Conservation (phyloP, 1,140 invertebrate species). For the Pentalonia nigronervosa region DNA sequence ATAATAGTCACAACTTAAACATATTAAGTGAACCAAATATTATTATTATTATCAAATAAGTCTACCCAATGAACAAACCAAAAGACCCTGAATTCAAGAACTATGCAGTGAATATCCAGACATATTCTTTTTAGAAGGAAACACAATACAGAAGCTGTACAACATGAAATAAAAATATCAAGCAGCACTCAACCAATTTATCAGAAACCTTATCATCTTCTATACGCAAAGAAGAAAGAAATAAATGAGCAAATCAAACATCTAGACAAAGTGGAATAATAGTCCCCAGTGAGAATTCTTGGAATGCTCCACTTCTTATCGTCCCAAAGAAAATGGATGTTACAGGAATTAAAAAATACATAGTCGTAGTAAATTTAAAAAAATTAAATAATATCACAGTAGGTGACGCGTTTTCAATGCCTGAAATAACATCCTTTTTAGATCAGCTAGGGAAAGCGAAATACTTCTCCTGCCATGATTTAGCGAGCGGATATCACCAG, state of each 20-base stretch:
- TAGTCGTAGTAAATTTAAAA: conserved; percentile 61
- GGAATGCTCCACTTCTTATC: conserved; percentile 59
- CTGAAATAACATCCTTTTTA: conserved; percentile 65
- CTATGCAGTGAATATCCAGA: background rate
- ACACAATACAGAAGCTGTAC: background rate
- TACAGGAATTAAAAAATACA: conserved; percentile 59
- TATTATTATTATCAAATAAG: no score
- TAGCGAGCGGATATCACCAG: conserved; percentile 64
- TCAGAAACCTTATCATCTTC: conserved; percentile 63
- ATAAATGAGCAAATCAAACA: conserved; percentile 62
- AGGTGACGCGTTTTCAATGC: conserved; percentile 65
- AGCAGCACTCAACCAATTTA: conserved; percentile 60
- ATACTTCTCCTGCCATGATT: conserved; percentile 66
- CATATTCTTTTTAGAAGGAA: conserved; percentile 9
- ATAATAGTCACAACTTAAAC: no score
- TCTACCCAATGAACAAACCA: no score
- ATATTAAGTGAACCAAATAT: no score
- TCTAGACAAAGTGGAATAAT: conserved; percentile 59
- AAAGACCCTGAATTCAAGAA: no score
- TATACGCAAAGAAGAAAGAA: conserved; percentile 63
- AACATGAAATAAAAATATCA: conserved; percentile 60
- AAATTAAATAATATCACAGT: conserved; percentile 61
- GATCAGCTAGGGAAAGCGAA: conserved; percentile 63
- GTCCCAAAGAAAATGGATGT: conserved; percentile 61
- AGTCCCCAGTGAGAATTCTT: conserved; percentile 49